These are phyloP conservation scores for Drosophila rhopaloa DNA, from an alignment of 1,140 invertebrate genomes.

Conservation along the genomic window DNA sequence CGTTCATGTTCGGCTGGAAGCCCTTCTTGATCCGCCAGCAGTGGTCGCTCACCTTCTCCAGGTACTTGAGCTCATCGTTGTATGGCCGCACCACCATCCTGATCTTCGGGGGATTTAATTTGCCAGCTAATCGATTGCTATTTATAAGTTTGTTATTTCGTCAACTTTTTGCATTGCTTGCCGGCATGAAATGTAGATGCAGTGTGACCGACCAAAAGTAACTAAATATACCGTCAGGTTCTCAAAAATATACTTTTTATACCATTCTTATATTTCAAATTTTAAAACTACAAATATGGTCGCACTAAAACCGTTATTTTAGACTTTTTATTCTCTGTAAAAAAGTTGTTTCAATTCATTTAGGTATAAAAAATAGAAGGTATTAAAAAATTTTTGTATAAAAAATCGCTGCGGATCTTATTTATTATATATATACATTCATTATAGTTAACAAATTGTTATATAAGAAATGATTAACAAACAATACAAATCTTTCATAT, in stretches of 20 bases:
- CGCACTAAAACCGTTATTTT: too few species aligned
- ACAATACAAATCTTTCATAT: too few species aligned
- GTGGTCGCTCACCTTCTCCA: slow-evolving; percentile 94
- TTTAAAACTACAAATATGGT: too few species aligned
- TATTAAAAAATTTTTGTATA: too few species aligned
- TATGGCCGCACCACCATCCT: slow-evolving; percentile 96
- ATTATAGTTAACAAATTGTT: neutral
- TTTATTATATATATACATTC: neutral
- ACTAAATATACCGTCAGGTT: neutral
- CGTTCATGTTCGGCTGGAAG: slow-evolving; percentile 99
- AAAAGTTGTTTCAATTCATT: too few species aligned
- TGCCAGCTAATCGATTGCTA: slow-evolving; percentile 5
- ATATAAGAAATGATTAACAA: neutral
- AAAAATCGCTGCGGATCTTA: too few species aligned
- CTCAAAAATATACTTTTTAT: neutral
- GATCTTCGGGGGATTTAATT: slow-evolving; percentile 1
- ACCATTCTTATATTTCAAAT: too few species aligned
- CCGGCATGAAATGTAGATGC: slow-evolving; percentile 20
- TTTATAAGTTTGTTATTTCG: slow-evolving; percentile 45
- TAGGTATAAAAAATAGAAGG: too few species aligned
- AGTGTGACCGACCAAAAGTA: neutral
- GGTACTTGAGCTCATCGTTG: slow-evolving; percentile 96
- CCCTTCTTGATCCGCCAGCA: slow-evolving; percentile 99
- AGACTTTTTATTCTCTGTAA: too few species aligned
- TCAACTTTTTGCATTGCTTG: slow-evolving; percentile 35